These are phyloP conservation scores for Enteromius mattozi DNA, from an alignment of 2,797 vertebrate species.

Conservation along the genomic window DNA sequence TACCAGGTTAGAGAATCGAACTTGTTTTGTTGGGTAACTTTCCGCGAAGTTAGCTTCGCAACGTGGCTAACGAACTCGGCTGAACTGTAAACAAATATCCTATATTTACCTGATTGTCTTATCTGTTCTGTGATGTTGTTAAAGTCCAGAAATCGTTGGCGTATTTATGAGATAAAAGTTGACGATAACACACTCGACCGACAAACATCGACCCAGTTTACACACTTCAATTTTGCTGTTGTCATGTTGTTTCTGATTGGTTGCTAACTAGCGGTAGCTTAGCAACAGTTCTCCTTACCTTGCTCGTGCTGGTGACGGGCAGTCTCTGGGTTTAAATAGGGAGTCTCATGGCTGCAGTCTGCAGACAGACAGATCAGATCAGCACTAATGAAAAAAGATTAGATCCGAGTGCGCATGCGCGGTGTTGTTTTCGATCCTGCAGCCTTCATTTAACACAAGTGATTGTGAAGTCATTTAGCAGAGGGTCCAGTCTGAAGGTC, in stretches of 20 bases:
- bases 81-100: not conserved
- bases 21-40: not conserved
- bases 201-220: not conserved
- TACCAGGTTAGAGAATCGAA: not conserved
- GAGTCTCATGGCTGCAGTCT: not conserved
- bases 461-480: not conserved
- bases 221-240: slow-evolving; percentile 27
- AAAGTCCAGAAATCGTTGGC: not conserved
- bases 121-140: not conserved
- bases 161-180: not conserved
- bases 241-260: slow-evolving; percentile 53
- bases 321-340: not conserved
- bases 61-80: not conserved
- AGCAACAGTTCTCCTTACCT: slow-evolving; percentile 55
- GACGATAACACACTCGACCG: not conserved
- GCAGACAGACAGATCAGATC: not conserved
- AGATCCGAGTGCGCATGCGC: slow-evolving; percentile 15
- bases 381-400: slow-evolving; percentile 2
- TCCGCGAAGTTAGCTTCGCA: not conserved
- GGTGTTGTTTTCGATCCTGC: not conserved
- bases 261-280: slow-evolving; percentile 51
- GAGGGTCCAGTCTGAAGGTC: not conserved
- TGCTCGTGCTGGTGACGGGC: not conserved
- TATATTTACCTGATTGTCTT: not conserved
- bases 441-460: too few relatives aligned